Evolutionary conservation across 1,140 invertebrate genomes (phyloP).

Genomic region (Caenorhabditis elegans): DNA sequence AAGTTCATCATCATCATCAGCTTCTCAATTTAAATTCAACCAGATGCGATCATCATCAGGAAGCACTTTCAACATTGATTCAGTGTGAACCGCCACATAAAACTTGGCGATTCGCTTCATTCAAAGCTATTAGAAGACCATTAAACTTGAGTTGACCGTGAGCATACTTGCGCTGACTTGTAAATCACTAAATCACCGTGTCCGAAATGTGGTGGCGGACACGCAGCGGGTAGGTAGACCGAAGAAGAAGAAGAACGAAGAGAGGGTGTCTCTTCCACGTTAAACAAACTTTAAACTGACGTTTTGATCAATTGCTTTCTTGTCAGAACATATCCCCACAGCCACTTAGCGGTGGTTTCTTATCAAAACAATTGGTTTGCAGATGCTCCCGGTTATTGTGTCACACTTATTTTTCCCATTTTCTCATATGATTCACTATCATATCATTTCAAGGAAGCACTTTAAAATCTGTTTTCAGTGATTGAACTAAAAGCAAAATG

Average conservation of each 20-base stretch:
- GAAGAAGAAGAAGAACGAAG: not conserved
- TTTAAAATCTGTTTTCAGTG: too few species aligned
- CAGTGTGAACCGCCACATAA: slow-evolving; percentile 10
- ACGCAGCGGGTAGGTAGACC: slow-evolving; percentile 19
- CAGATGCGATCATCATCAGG: not conserved
- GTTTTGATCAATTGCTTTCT: slow-evolving; percentile 32
- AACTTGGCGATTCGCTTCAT: slow-evolving; percentile 15
- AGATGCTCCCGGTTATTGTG: not conserved
- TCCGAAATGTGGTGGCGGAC: slow-evolving; percentile 9
- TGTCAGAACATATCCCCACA: slow-evolving; percentile 27
- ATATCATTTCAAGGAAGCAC: too few species aligned
- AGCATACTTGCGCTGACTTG: not conserved
- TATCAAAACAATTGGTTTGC: slow-evolving; percentile 27
- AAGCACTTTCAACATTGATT: too few species aligned
- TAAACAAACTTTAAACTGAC: slow-evolving; percentile 32
- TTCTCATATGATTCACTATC: too few species aligned
- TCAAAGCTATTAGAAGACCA: slow-evolving; percentile 19
- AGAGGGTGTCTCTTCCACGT: slow-evolving; percentile 11
- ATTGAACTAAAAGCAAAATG: too few species aligned
- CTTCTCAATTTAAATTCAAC: not conserved
- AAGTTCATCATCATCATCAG: slow-evolving; percentile 2
- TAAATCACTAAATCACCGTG: slow-evolving; percentile 33
- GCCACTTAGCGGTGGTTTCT: slow-evolving; percentile 23
- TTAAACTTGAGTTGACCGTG: slow-evolving; percentile 12
- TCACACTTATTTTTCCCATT: not conserved